Conservation (phyloP, 2,797 vertebrate species). For the Anabas testudineus region DNA sequence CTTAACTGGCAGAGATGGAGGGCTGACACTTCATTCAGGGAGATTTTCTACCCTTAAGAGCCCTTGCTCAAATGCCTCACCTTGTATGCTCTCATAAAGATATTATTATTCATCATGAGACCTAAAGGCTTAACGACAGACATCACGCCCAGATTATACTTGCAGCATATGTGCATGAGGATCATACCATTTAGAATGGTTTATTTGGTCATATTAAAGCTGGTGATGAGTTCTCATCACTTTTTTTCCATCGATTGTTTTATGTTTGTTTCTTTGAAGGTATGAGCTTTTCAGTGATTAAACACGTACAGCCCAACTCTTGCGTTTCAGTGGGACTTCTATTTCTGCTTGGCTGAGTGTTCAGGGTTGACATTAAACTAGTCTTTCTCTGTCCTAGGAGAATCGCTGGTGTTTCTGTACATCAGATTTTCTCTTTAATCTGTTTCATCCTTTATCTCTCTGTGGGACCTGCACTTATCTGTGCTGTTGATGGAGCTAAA, state of each 20-base stretch:
- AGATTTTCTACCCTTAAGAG: not conserved
- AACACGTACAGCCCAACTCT: not conserved
- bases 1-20: slow-evolving; percentile 20
- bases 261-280: not conserved
- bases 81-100: not conserved
- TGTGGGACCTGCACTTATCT: slow-evolving; percentile 71
- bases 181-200: not conserved
- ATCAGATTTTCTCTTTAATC: slow-evolving; percentile 76
- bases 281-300: not conserved
- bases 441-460: slow-evolving; percentile 74
- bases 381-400: slow-evolving; percentile 55
- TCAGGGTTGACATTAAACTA: slow-evolving; percentile 65
- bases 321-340: not conserved
- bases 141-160: not conserved
- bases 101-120: slow-evolving; percentile 8
- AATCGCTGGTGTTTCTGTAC: slow-evolving; percentile 60
- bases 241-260: too few species aligned
- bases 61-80: not conserved
- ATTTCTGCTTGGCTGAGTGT: slow-evolving; percentile 10
- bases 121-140: not conserved
- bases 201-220: not conserved
- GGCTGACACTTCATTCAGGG: slow-evolving; percentile 10
- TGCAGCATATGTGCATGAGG: not conserved
- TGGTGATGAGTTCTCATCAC: too few species aligned
- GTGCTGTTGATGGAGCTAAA: slow-evolving; percentile 61